Evolutionary conservation across 2,113 vertebrate genomes (phyloP), one percentile per base, ranked within the genome.

Genomic region (Hippocampus barbouri): DNA sequence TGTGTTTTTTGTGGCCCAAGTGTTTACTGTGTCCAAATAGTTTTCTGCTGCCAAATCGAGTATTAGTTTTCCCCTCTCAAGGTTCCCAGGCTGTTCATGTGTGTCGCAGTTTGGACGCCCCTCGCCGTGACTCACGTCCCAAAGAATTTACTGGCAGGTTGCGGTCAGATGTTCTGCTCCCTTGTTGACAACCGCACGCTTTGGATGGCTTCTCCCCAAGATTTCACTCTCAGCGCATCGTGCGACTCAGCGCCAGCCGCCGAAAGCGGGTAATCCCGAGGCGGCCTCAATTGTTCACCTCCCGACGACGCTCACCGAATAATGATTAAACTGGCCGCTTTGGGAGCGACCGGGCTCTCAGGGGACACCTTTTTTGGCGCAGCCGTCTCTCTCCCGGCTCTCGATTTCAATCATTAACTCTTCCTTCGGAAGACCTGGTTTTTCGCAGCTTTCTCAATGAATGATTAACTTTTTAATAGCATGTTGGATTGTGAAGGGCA

Each of bases 121-220:
- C 62, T 23, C n/a, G 34, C 57, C 63, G 61, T 90, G 89, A 90
- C 79, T 90, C 86, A 86, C 72, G 63, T 75, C 77, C 64, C 41
- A 80, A 76, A 79, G 73, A 85, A 82, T 78, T 83, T 68, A 80
- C 69, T 61, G 72, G 77, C 76, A 72, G 67, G 80, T 84, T 86
- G 89, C 78, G 85, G 85, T 88, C 77, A 78, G 64, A 74, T 74
- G 68, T 66, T 45, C 68, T 10, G 66, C 74, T 81, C 69, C 76
- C 66, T 70, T 84, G 78, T 75, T 75, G 81, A 79, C 68, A 70
- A 77, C 80, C 78, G 6, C 86, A 81, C 69, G 74, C 78, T 25
- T 79, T 76, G 63, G 47, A 66, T 21, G 62, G 69, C 72, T 66
- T 74, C 54, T 68, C 71, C 49, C 70, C 54, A 69, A 66, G 64